Percentiles rank a stretch among this genome's conserved stretches.
Evolutionary conservation across 2,888 invertebrate genomes (phyloP).

Genomic region (Sesia bembeciformis): DNA sequence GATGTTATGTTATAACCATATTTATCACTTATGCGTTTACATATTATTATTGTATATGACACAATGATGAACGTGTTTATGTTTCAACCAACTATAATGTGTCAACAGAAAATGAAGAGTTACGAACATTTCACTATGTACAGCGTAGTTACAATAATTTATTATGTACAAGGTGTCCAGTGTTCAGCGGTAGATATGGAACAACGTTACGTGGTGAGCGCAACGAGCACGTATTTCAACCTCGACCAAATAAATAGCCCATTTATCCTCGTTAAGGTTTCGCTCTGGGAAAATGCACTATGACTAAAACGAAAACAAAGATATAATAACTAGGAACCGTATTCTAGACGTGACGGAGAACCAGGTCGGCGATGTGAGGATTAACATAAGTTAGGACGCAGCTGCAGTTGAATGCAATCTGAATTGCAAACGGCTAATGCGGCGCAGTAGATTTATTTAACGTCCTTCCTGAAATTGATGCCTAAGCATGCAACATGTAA

Average conservation of each 20-base stretch:
- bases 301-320: slow-evolving; percentile 13
- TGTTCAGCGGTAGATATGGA: slow-evolving; percentile 33
- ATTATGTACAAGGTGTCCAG: background rate
- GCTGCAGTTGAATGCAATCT: slow-evolving; percentile 10
- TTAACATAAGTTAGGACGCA: slow-evolving; percentile 30
- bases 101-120: no score
- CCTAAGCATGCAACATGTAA: no score
- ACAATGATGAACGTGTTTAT: no score
- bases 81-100: no score
- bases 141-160: no score
- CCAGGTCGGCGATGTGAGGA: slow-evolving; percentile 14
- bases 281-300: slow-evolving; percentile 27
- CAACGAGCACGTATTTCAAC: slow-evolving; percentile 35
- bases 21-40: no score
- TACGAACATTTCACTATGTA: no score
- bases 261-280: slow-evolving; percentile 42
- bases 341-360: slow-evolving; percentile 6
- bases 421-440: no score
- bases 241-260: slow-evolving; percentile 43
- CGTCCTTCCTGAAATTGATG: no score
- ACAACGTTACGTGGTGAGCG: slow-evolving; percentile 33
- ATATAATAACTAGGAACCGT: slow-evolving; percentile 4
- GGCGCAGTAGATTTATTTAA: no score
- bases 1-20: background rate
- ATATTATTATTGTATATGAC: no score